Evolutionary conservation across 1,140 invertebrate genomes (phyloP), one percentile per base, ranked within the genome.

Genomic region (Halesus radiatus): DNA sequence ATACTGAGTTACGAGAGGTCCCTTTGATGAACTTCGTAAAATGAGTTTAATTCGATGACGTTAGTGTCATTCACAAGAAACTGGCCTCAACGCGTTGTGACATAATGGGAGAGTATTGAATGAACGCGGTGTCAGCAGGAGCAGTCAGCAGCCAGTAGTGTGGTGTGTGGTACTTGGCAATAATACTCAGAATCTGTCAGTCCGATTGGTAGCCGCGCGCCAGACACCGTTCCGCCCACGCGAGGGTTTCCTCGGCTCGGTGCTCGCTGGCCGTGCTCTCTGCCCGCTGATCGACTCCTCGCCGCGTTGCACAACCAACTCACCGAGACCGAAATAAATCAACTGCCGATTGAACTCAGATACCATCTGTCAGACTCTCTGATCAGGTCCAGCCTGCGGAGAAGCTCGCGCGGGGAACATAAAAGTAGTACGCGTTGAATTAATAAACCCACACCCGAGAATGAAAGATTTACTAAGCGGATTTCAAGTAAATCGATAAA

Each of bases 341-440:
- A 64, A 23, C 60, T 23, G 60, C 60, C 18, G 60, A 64, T 26
- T 70, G 66, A 70, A 70, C 66, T 45, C 66, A 50, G 66, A 70
- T 70, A 45, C 66, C 66, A 50, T 45, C 66, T 70, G 66, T 70
- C 66, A 70, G 18, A 70, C 18, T 70, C 64, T 32, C 66, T 16
- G 66, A 70, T 70, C 32, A 70, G 18, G 66, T 70, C 66, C 66
- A 45, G 32, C 66, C 66, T 13, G 66, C 66, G 16, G 29, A 26
- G 10, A 29, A n/a, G 5, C 37, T 45, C 29, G 37, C 29, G 32
- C n/a, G 37, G 37, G n/a, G 32, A 64, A 16, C 10, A 15, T 5
- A 29, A 32, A 64, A 22, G 26, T 1, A 64, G 62, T 3, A 45
- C 37, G 37, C 37, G 37, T 45, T 45, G 37, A 45, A 45, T 45